Percentiles rank a stretch among this genome's conserved stretches.
These are phyloP conservation scores for Cettia cetti DNA, from an alignment of 2,113 vertebrate genomes.

Conservation along the genomic window DNA sequence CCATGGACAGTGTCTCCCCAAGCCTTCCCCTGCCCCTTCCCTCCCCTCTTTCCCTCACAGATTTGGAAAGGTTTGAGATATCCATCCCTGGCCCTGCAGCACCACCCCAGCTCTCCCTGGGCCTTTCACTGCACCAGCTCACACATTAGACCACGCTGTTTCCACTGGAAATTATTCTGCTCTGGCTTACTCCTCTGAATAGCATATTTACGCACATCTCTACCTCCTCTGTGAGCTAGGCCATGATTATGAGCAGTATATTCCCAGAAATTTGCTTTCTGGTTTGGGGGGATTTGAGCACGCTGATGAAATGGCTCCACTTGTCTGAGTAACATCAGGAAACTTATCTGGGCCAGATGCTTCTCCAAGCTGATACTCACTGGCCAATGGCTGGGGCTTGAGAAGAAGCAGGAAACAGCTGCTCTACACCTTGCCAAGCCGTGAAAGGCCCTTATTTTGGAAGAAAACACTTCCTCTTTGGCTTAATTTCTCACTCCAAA, in stretches of 20 bases:
- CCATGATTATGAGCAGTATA: neutral
- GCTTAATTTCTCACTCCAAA: neutral
- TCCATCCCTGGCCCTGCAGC: neutral
- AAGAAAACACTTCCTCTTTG: neutral
- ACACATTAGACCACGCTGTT: accelerated
- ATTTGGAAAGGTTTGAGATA: neutral
- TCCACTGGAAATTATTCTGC: neutral
- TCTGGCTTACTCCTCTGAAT: neutral
- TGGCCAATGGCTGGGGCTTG: neutral
- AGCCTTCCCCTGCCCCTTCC: neutral
- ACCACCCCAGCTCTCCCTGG: neutral
- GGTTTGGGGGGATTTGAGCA: neutral
- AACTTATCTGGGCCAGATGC: neutral
- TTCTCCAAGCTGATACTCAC: neutral
- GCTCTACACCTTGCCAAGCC: neutral
- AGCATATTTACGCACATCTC: neutral
- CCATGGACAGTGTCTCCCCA: accelerated
- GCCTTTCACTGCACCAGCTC: neutral
- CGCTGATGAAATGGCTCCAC: neutral
- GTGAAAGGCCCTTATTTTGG: neutral
- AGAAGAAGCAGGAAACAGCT: neutral
- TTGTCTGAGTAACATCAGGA: neutral
- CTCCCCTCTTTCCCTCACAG: neutral
- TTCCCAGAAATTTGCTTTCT: neutral
- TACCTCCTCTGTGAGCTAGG: neutral